These are phyloP conservation scores for Ptychadena robeensis DNA, from an alignment of 2,797 vertebrate genomes.

Conservation along the genomic window DNA sequence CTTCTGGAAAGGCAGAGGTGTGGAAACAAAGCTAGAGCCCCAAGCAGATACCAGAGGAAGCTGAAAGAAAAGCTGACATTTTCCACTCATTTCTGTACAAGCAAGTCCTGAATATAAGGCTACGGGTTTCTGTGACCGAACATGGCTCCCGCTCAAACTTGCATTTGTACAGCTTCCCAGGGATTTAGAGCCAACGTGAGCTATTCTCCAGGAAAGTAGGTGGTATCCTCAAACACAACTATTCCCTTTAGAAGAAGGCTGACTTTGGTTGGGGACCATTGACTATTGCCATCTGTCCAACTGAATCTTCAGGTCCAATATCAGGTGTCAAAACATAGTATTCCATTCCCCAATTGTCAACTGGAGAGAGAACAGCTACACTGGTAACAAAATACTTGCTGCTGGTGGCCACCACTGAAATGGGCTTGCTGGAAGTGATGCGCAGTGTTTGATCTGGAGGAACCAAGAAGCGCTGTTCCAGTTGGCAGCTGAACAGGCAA, in stretches of 20 bases:
- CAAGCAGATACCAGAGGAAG: constrained; percentile 22
- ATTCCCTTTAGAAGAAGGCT: not conserved
- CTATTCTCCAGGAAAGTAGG: not conserved
- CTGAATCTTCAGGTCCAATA: not conserved
- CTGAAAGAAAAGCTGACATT: constrained; percentile 24
- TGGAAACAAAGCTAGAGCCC: constrained; percentile 34
- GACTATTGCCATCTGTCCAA: constrained; percentile 24
- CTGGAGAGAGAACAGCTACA: not conserved
- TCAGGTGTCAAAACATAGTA: constrained; percentile 42
- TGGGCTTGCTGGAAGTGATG: not conserved
- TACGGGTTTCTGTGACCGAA: no score
- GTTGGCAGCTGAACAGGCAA: not conserved
- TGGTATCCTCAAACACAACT: not conserved
- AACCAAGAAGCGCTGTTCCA: not conserved
- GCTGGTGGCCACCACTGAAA: constrained; percentile 41
- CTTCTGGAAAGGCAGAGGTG: not conserved
- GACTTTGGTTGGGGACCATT: constrained; percentile 29
- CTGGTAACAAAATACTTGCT: not conserved
- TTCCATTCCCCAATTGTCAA: constrained; percentile 20
- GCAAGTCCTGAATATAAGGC: constrained; percentile 23
- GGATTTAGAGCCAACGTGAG: constrained; percentile 15
- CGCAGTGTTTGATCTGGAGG: constrained; percentile 4
- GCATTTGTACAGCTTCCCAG: no score
- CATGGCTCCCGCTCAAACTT: no score
- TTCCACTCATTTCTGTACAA: not conserved